Evolutionary conservation across 2,888 invertebrate species (phyloP).

Genomic region (Xylophagus ater): DNA sequence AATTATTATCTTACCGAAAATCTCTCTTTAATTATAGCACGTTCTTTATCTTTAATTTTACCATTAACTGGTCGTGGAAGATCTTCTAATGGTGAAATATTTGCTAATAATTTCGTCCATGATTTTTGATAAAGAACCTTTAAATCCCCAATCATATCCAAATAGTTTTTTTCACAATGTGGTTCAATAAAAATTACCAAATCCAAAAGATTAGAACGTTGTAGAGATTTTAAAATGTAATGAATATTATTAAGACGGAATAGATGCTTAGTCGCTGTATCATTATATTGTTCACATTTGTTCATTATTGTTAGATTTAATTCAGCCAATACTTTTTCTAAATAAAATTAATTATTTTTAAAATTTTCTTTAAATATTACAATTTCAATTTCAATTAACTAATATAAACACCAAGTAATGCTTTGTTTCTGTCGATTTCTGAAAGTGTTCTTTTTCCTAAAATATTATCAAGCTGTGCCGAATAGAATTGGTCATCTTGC

Average conservation of each 20-base stretch:
- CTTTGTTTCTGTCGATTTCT: constrained; percentile 47
- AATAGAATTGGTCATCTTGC: constrained; percentile 47
- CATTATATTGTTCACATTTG: constrained; percentile 86
- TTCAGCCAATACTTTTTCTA: constrained; percentile 82
- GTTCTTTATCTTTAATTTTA: constrained; percentile 75
- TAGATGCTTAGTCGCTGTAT: constrained; percentile 72
- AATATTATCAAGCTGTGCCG: constrained; percentile 43
- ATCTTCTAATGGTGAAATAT: constrained; percentile 60
- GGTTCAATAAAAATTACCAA: constrained; percentile 72
- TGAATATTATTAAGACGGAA: constrained; percentile 92
- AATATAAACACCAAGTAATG: constrained; percentile 68
- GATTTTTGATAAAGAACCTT: constrained; percentile 51
- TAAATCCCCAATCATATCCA: constrained; percentile 75
- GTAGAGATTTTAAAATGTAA: constrained; percentile 85
- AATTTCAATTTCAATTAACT: constrained; percentile 45
- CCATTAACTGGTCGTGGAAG: constrained; percentile 53
- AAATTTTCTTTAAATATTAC: background rate
- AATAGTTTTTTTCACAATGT: constrained; percentile 75
- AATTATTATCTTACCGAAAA: constrained; percentile 55
- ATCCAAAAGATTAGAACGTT: constrained; percentile 72
- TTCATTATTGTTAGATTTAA: constrained; percentile 79
- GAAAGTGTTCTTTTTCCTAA: constrained; percentile 39
- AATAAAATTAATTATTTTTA: constrained; percentile 18
- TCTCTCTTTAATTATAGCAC: constrained; percentile 76
- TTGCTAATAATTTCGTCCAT: constrained; percentile 71